Evolutionary conservation across 2,797 vertebrate species (phyloP).

Genomic region (Smutsia gigantea): DNA sequence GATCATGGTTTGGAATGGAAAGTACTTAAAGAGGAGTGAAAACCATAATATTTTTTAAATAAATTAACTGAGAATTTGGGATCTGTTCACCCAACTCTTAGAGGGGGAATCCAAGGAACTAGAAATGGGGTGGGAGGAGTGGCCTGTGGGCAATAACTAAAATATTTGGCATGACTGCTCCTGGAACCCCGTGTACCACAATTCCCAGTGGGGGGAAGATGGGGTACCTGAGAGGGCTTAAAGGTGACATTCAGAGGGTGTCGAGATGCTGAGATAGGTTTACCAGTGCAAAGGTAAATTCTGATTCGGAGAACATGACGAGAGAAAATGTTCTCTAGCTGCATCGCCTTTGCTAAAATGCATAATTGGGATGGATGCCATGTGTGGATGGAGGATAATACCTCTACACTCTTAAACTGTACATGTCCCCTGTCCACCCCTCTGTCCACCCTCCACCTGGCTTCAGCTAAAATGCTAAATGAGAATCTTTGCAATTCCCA

Average conservation of each 20-base stretch:
- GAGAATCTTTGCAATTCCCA: background rate
- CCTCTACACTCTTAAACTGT: background rate
- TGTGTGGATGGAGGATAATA: fast-evolving
- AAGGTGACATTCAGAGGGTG: background rate
- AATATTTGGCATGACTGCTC: background rate
- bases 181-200: too few species aligned
- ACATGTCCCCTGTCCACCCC: background rate
- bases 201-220: fast-evolving
- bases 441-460: background rate
- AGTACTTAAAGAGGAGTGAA: background rate
- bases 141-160: background rate
- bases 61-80: background rate
- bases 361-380: background rate
- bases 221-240: too few species aligned
- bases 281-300: background rate
- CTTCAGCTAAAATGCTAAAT: background rate
- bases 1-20: background rate
- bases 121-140: background rate
- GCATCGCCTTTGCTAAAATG: background rate
- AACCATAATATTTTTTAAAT: background rate
- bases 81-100: background rate
- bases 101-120: background rate
- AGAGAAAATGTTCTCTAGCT: background rate
- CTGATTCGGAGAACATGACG: background rate
- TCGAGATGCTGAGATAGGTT: fast-evolving